These are phyloP conservation scores for Sthenelais limicola DNA, from an alignment of 2,888 invertebrate genomes.

Conservation along the genomic window DNA sequence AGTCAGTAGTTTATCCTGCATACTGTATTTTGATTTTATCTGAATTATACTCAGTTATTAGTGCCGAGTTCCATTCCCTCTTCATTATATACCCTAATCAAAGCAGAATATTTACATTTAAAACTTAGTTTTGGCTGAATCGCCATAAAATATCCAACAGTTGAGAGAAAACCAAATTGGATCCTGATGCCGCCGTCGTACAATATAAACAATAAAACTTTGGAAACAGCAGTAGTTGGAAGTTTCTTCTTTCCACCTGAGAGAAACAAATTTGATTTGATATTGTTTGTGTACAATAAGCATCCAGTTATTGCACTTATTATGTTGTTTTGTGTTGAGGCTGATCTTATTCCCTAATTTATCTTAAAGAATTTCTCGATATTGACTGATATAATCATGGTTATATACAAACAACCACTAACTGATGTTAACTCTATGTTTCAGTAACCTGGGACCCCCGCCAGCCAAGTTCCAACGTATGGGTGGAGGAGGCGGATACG, in stretches of 20 bases:
- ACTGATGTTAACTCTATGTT: constrained; percentile 11
- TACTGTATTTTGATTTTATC: not conserved
- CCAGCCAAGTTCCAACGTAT: constrained; percentile 53
- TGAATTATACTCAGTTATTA: not conserved
- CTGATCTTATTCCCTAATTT: not conserved
- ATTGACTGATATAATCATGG: not conserved
- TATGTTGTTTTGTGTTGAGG: too few species aligned
- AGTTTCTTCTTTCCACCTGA: not conserved
- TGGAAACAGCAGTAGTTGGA: too few species aligned
- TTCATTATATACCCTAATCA: too few species aligned
- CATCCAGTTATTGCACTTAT: not conserved
- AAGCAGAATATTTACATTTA: too few species aligned
- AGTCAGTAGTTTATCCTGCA: constrained; percentile 2
- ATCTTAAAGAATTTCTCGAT: not conserved
- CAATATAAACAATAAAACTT: too few species aligned
- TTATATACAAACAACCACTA: not conserved
- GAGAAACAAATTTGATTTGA: not conserved
- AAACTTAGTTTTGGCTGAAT: too few species aligned
- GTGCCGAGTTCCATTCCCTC: not conserved
- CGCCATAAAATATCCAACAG: too few species aligned
- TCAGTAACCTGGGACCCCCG: constrained; percentile 45
- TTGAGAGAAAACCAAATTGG: not conserved
- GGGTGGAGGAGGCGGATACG: constrained; percentile 49
- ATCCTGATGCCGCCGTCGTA: not conserved
- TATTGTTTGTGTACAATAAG: not conserved